Percentiles rank a stretch among this genome's conserved stretches.
Evolutionary conservation across 2,888 invertebrate species (phyloP).

Genomic region (Gari tellinella): DNA sequence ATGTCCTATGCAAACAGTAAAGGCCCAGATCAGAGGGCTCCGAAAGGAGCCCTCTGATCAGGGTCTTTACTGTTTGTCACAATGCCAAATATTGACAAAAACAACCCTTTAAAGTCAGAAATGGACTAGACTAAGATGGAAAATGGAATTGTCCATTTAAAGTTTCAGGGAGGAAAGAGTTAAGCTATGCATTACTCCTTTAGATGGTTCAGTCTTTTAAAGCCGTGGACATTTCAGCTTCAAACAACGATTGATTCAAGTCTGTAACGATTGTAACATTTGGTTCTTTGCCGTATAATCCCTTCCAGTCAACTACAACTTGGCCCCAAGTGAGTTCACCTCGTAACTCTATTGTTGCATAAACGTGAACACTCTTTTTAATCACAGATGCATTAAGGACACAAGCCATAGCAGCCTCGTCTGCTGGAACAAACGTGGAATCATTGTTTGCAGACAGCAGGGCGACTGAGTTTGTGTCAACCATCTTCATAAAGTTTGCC

Average conservation of each 20-base stretch:
- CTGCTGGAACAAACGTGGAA: conserved; percentile 30
- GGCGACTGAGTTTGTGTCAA: conserved; percentile 21
- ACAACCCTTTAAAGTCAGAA: too few species aligned
- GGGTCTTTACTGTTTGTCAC: too few species aligned
- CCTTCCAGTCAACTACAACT: conserved; percentile 58
- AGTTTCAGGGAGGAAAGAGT: too few species aligned
- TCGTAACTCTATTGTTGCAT: conserved; percentile 47
- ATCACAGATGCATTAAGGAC: conserved; percentile 37
- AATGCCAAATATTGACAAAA: too few species aligned
- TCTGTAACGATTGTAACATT: conserved; percentile 56
- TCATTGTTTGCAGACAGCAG: background rate
- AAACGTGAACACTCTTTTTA: conserved; percentile 31
- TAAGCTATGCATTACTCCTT: too few species aligned
- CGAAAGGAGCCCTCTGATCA: too few species aligned
- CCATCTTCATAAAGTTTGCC: conserved; percentile 36
- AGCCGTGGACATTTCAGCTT: conserved; percentile 31
- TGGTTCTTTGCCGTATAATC: conserved; percentile 8
- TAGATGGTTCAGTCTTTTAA: too few species aligned
- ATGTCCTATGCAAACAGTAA: too few species aligned
- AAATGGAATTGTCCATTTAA: too few species aligned
- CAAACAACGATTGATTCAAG: conserved; percentile 41
- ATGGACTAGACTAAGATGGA: too few species aligned
- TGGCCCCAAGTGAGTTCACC: conserved; percentile 55
- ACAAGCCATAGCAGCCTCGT: conserved; percentile 48
- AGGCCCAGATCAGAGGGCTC: too few species aligned